phyloP scores from a whole-genome alignment of 2,797 vertebrate genomes.

The Martes flavigula region DNA sequence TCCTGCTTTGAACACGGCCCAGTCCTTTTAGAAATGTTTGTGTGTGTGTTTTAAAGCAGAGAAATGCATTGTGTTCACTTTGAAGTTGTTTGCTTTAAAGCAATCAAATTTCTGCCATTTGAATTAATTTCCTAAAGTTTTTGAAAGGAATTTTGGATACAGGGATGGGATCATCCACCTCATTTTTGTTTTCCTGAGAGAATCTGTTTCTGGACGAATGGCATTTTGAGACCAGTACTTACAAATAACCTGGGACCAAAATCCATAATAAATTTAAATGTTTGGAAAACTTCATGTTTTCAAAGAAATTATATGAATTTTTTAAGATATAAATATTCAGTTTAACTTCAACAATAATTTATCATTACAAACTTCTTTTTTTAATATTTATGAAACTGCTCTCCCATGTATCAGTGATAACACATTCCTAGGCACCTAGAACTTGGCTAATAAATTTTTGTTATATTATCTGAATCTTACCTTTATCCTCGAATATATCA shows the following conservation, averaged over 20 bases:
- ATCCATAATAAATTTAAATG: background rate
- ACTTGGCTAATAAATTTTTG: background rate
- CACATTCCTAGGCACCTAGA: background rate
- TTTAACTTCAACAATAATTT: background rate
- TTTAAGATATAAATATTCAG: background rate
- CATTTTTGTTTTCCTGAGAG: slow-evolving; percentile 4
- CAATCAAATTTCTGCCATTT: background rate
- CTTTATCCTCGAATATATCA: background rate
- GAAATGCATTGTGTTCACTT: background rate
- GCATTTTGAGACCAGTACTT: slow-evolving; percentile 25
- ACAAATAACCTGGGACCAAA: slow-evolving; percentile 8
- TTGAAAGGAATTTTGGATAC: background rate
- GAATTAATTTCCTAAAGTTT: slow-evolving; percentile 35
- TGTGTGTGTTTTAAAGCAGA: slow-evolving; percentile 28
- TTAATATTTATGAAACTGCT: background rate
- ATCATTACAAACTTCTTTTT: background rate
- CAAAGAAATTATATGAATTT: slow-evolving; percentile 23
- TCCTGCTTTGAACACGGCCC: background rate
- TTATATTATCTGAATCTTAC: background rate
- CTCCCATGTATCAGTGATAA: background rate
- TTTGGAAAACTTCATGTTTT: background rate
- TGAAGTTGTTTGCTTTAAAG: slow-evolving; percentile 27
- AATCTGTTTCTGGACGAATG: background rate
- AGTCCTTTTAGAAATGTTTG: background rate
- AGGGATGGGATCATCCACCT: background rate